A percentile compares a stretch with the other conserved stretches of the same genome.
Evolutionary conservation across 2,888 invertebrate genomes (phyloP).

Genomic region (Diplolepis rosae): DNA sequence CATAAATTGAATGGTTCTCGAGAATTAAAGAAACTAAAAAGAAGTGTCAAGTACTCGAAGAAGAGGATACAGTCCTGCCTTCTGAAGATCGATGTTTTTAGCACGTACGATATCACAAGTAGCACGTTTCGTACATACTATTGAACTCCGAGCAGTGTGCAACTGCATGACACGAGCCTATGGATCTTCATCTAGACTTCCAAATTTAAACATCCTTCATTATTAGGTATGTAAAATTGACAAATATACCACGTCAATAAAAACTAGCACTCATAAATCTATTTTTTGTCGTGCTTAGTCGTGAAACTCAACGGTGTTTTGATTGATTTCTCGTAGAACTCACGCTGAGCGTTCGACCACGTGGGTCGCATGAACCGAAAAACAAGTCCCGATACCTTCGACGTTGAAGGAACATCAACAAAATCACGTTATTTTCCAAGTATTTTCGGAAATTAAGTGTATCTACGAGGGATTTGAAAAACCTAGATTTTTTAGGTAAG

Average conservation of each 20-base stretch:
- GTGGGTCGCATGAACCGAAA: conserved; percentile 9
- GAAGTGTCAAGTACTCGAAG: too few species aligned
- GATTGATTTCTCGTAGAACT: background rate
- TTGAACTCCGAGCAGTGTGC: too few species aligned
- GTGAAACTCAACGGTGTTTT: background rate
- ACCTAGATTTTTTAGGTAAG: conserved; percentile 5
- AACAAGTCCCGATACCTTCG: background rate
- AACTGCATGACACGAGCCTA: background rate
- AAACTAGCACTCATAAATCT: background rate
- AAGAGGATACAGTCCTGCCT: too few species aligned
- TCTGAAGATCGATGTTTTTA: too few species aligned
- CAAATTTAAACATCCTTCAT: background rate
- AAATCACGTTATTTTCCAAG: background rate
- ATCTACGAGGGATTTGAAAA: background rate
- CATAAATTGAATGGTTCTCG: too few species aligned
- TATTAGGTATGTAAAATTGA: conserved; percentile 4
- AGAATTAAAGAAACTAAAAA: too few species aligned
- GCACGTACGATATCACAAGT: too few species aligned
- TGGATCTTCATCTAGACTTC: conserved; percentile 1
- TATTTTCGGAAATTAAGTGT: background rate
- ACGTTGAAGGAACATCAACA: background rate
- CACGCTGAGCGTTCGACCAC: conserved; percentile 21
- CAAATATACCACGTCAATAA: background rate
- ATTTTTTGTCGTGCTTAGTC: background rate
- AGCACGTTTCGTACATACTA: too few species aligned